Conservation (phyloP, 2,888 invertebrate species). For the Carterocephalus palaemon region DNA sequence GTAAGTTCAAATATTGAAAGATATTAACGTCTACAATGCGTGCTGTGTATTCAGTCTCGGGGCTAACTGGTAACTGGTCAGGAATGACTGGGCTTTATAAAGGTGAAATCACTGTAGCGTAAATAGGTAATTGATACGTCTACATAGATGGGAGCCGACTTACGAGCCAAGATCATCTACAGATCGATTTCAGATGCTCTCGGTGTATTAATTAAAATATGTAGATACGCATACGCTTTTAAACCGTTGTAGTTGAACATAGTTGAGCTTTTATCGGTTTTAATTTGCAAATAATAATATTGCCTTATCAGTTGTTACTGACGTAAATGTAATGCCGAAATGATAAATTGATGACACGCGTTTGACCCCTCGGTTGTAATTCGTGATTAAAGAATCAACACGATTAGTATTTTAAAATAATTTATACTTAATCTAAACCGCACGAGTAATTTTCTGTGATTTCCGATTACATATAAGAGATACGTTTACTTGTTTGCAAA, state of each 20-base stretch:
- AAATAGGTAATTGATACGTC: slow-evolving; percentile 17
- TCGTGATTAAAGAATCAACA: slow-evolving; percentile 3
- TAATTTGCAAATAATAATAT: slow-evolving; percentile 18
- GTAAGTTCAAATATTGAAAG: too few species aligned
- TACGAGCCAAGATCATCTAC: slow-evolving; percentile 12
- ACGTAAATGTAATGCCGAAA: slow-evolving; percentile 47
- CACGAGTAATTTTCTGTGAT: too few species aligned
- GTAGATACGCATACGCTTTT: too few species aligned
- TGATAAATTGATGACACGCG: slow-evolving; percentile 39
- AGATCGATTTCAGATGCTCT: not conserved
- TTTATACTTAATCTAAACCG: too few species aligned
- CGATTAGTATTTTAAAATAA: too few species aligned
- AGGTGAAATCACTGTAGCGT: slow-evolving; percentile 18
- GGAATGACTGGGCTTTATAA: slow-evolving; percentile 1
- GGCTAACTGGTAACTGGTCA: slow-evolving; percentile 3
- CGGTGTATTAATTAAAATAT: too few species aligned
- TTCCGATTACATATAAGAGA: not conserved
- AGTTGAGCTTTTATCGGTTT: slow-evolving; percentile 3
- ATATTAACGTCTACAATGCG: too few species aligned
- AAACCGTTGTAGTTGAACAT: too few species aligned
- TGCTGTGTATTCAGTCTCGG: not conserved
- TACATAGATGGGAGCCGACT: slow-evolving; percentile 9
- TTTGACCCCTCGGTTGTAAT: slow-evolving; percentile 21
- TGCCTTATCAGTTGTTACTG: slow-evolving; percentile 41
- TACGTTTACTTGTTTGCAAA: slow-evolving; percentile 11